Base-by-base conservation (phyloP, 2,888 invertebrate species). In the Latrodectus hesperus region DNA sequence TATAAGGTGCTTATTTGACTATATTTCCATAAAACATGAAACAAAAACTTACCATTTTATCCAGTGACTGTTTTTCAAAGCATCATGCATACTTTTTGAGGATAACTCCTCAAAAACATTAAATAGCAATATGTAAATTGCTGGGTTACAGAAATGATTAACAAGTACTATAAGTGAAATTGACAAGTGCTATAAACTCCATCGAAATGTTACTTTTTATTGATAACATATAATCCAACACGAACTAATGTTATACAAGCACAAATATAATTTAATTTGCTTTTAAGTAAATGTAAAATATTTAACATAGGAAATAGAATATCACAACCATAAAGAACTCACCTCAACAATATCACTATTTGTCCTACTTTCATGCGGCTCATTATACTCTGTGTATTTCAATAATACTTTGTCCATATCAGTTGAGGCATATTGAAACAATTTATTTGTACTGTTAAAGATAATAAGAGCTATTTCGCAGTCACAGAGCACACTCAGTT, bases 301-400 rank as follows among this genome's bases (percentile, higher is more conserved):
- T 38, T 38, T 38, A 38, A 38, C 38, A 38, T 38, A 38, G 38
- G 38, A 38, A 38, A 6, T 6, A 38, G 6, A 38, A 38, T 6
- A 38, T 38, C 5, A n/a, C n/a, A 38, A 38, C 6, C 38, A 60
- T 60, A 60, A 10, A n/a, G n/a, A 60, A 60, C 72, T 76, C 52
- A 89, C 97, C 96, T 99, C 99, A 93, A 99, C 98, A 93, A 99
- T 99, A 94, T 99, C 99, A 93, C 98, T 98, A 94, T 99, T 99
- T 93, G 99, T 99, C 92, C 99, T 95, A 91, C 98, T 98, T 94
- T 99, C 99, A 93, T 99, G 99, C 74, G 99, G 99, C 94, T 99
- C 99, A 94, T 99, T 99, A 95, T 99, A 99, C 94, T 99, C 99
- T 90, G 99, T 99, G 94, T 99, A 99, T 94, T 99, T 99, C 92